phyloP scores from a whole-genome alignment of 2,888 invertebrate species.

The Allygus modestus region DNA sequence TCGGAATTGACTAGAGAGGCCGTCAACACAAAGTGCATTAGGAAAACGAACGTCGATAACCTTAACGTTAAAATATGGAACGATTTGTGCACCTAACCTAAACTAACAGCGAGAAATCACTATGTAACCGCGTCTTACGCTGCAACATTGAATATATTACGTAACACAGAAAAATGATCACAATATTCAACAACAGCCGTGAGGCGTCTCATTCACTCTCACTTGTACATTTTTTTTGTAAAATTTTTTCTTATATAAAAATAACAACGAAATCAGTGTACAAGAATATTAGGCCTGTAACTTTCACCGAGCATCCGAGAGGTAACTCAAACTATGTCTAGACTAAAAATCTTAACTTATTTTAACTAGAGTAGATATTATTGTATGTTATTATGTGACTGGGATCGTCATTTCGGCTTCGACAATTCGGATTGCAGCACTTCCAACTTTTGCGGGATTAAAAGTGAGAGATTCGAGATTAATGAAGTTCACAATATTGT shows the following conservation, averaged over 20 bases:
- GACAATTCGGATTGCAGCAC: no score
- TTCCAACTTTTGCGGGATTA: no score
- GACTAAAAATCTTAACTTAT: constrained; percentile 43
- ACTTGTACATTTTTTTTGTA: constrained; percentile 25
- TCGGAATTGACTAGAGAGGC: not conserved
- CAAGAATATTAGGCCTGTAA: constrained; percentile 56
- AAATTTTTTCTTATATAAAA: constrained; percentile 54
- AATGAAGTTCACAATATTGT: no score
- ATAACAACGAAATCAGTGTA: constrained; percentile 52
- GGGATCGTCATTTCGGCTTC: not conserved
- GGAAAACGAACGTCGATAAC: constrained; percentile 34
- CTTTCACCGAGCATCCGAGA: constrained; percentile 31
- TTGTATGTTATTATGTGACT: constrained; percentile 6
- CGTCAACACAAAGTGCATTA: not conserved
- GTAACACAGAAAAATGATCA: constrained; percentile 57
- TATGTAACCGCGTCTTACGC: not conserved
- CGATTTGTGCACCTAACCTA: constrained; percentile 45
- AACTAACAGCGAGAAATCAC: constrained; percentile 36
- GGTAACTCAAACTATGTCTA: constrained; percentile 42
- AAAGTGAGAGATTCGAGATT: no score
- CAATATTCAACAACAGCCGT: constrained; percentile 37
- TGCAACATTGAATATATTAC: constrained; percentile 37
- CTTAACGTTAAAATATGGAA: constrained; percentile 20
- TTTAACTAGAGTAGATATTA: constrained; percentile 27
- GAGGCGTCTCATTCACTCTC: constrained; percentile 22